Percentiles rank a stretch among this genome's conserved stretches.
Conservation (phyloP, 2,113 vertebrate species). For the Crypturellus undulatus region DNA sequence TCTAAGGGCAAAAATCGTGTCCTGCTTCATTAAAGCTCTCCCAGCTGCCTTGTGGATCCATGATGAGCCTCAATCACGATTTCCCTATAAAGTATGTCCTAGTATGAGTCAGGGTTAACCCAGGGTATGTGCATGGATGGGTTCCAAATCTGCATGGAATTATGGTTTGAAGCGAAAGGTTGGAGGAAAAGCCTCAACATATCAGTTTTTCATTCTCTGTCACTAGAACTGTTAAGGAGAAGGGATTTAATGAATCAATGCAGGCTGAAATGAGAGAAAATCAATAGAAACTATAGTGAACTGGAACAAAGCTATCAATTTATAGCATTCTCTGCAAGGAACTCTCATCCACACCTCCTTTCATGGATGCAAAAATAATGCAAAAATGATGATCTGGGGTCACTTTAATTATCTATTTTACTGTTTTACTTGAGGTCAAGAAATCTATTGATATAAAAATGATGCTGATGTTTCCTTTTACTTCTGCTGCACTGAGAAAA, state of each 20-base stretch:
- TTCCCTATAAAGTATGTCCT: background rate
- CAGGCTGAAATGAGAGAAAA: slow-evolving; percentile 71
- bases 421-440: slow-evolving; percentile 19
- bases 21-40: background rate
- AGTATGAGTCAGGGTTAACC: background rate
- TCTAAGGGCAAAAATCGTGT: background rate
- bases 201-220: slow-evolving; percentile 54
- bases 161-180: background rate
- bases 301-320: slow-evolving; percentile 75
- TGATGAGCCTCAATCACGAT: background rate
- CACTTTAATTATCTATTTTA: slow-evolving; percentile 52
- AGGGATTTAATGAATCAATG: slow-evolving; percentile 69
- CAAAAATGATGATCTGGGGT: slow-evolving; percentile 46
- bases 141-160: slow-evolving; percentile 18
- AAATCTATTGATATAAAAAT: slow-evolving; percentile 46
- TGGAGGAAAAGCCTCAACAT: slow-evolving; percentile 45
- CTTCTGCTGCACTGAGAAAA: slow-evolving; percentile 22
- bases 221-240: slow-evolving; percentile 60
- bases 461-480: background rate
- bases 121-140: background rate
- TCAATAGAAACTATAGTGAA: slow-evolving; percentile 68
- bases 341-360: slow-evolving; percentile 44
- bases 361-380: slow-evolving; percentile 56
- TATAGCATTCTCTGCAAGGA: slow-evolving; percentile 21
- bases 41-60: background rate